phyloP scores from a whole-genome alignment of 1,140 invertebrate genomes.

The Hyles euphorbiae region DNA sequence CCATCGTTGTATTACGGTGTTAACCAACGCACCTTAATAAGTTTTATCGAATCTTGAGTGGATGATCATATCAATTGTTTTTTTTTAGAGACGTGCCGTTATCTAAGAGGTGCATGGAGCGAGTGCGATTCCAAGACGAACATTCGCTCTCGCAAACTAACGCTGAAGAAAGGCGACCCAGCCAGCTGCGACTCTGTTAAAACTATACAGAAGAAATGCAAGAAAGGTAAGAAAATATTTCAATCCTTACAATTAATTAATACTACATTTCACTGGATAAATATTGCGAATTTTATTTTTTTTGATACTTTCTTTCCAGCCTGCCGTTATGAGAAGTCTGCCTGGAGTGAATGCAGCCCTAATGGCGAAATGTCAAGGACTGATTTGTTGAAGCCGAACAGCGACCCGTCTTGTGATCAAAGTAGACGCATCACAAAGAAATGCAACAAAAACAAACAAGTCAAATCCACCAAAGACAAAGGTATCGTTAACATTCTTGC shows the following conservation, averaged over 20 bases:
- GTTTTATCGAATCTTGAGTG: too few relatives aligned
- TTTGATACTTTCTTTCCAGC: conserved; percentile 59
- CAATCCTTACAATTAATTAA: too few relatives aligned
- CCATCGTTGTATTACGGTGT: too few relatives aligned
- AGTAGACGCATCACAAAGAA: conserved; percentile 83
- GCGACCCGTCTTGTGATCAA: conserved; percentile 83
- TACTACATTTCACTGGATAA: too few relatives aligned
- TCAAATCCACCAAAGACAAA: conserved; percentile 78
- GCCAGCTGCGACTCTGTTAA: conserved; percentile 86
- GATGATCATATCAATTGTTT: not conserved
- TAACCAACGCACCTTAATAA: too few relatives aligned
- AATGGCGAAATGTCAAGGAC: conserved; percentile 82
- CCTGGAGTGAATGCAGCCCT: conserved; percentile 82
- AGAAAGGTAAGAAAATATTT: conserved; percentile 81
- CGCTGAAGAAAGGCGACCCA: conserved; percentile 88
- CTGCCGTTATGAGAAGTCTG: conserved; percentile 86
- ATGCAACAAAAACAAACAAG: conserved; percentile 82
- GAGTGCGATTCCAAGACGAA: conserved; percentile 90
- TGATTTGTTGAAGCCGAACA: conserved; percentile 84
- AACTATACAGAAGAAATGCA: conserved; percentile 93
- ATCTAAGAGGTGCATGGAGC: conserved; percentile 88
- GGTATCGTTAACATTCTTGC: conserved; percentile 28
- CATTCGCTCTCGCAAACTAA: conserved; percentile 85
- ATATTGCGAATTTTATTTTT: too few relatives aligned
- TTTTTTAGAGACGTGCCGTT: conserved; percentile 80